These are phyloP conservation scores for Halictus quadricinctus DNA, from an alignment of 2,888 invertebrate genomes.

Conservation along the genomic window DNA sequence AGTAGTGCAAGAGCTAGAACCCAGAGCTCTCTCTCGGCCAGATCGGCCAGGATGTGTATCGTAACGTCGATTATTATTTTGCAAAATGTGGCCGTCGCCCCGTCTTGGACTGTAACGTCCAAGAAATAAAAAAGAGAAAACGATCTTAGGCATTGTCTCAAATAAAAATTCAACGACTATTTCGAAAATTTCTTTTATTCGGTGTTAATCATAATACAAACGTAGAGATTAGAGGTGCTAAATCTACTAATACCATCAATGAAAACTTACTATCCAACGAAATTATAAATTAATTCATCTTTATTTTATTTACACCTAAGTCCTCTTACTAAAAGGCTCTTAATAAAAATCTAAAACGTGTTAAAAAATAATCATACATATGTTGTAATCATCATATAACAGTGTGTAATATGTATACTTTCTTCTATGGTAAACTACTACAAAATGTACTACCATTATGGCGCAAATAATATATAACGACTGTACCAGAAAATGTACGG, in stretches of 20 bases:
- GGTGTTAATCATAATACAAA: slow-evolving; percentile 33
- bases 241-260: background rate
- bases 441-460: background rate
- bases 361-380: background rate
- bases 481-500: background rate
- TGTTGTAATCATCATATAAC: background rate
- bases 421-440: background rate
- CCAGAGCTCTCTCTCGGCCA: slow-evolving; percentile 72
- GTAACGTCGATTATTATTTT: slow-evolving; percentile 68
- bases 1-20: slow-evolving; percentile 71
- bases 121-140: slow-evolving; percentile 31
- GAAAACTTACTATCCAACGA: background rate
- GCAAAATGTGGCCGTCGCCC: slow-evolving; percentile 46
- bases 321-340: background rate
- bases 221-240: background rate
- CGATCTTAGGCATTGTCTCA: slow-evolving; percentile 32
- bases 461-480: background rate
- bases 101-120: slow-evolving; percentile 71
- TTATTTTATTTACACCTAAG: background rate
- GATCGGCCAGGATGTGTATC: slow-evolving; percentile 66
- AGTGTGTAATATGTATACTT: background rate
- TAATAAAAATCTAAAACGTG: background rate
- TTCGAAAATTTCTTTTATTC: slow-evolving; percentile 31
- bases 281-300: background rate
- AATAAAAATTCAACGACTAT: slow-evolving; percentile 28